Conservation (phyloP, 2,113 vertebrate species). For the Nibea albiflora region DNA sequence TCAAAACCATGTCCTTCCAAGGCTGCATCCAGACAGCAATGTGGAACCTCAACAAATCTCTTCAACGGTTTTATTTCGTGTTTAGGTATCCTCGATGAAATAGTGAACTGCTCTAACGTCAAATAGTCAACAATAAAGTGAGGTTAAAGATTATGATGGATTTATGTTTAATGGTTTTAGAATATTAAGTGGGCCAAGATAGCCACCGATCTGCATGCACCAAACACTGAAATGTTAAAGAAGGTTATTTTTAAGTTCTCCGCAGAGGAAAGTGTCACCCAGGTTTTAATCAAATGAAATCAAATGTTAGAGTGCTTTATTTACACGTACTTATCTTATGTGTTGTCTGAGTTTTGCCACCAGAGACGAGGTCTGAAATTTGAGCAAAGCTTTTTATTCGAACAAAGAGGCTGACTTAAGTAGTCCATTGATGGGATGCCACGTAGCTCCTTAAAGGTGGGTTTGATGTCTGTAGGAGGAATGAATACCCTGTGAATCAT, state of each 20-base stretch:
- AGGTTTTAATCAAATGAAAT: background rate
- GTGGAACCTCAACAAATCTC: constrained; percentile 70
- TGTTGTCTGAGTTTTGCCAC: background rate
- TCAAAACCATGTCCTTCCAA: constrained; percentile 75
- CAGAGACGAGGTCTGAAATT: background rate
- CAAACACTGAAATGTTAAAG: background rate
- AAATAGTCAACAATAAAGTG: constrained; percentile 22
- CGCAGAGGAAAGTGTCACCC: background rate
- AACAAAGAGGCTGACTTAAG: background rate
- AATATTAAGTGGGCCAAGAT: background rate
- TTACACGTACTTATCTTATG: background rate
- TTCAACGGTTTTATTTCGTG: constrained; percentile 53
- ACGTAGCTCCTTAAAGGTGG: constrained; percentile 3
- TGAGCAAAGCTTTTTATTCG: background rate
- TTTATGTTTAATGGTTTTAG: background rate
- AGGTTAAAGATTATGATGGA: constrained; percentile 11
- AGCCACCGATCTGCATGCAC: background rate
- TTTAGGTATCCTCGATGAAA: constrained; percentile 28
- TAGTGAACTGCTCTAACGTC: background rate
- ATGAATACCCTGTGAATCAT: constrained; percentile 31
- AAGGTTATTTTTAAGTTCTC: background rate
- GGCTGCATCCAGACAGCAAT: constrained; percentile 68
- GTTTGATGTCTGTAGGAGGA: constrained; percentile 20
- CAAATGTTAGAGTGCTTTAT: background rate
- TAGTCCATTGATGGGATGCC: background rate